Percentiles rank a stretch among this genome's conserved stretches.
Conservation (phyloP, 2,113 vertebrate genomes). For the Myotis davidii region DNA sequence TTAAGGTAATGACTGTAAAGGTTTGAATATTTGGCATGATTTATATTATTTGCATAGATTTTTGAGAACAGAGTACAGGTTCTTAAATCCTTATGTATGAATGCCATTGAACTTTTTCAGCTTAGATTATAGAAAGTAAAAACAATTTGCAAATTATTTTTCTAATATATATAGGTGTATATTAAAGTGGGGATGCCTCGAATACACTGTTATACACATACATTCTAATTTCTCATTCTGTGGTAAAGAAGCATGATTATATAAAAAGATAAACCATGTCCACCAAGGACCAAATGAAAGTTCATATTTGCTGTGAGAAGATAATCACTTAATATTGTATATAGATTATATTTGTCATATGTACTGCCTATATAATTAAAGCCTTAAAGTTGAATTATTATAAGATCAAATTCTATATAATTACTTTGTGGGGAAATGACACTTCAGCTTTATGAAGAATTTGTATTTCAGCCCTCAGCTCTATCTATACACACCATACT, state of each 20-base stretch:
- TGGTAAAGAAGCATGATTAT: neutral
- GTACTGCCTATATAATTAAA: neutral
- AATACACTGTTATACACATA: neutral
- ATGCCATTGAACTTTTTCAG: neutral
- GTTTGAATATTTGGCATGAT: neutral
- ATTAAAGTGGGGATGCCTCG: neutral
- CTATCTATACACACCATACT: neutral
- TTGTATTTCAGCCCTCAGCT: neutral
- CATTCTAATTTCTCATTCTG: neutral
- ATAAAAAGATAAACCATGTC: neutral
- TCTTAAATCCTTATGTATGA: neutral
- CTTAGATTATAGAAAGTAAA: neutral
- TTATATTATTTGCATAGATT: neutral
- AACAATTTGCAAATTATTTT: neutral
- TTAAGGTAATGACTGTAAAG: neutral
- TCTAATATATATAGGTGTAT: neutral
- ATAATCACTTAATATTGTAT: slow-evolving; percentile 7
- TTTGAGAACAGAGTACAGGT: neutral
- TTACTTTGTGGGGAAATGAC: neutral
- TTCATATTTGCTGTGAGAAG: neutral
- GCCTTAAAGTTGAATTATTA: neutral
- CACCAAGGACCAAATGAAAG: slow-evolving; percentile 13
- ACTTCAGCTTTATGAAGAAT: slow-evolving; percentile 6
- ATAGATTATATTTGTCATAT: neutral
- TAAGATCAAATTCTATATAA: neutral